Percentiles rank a stretch among this genome's conserved stretches.
These are phyloP conservation scores for Xestia sexstrigata DNA, from an alignment of 2,888 invertebrate species.

Conservation along the genomic window DNA sequence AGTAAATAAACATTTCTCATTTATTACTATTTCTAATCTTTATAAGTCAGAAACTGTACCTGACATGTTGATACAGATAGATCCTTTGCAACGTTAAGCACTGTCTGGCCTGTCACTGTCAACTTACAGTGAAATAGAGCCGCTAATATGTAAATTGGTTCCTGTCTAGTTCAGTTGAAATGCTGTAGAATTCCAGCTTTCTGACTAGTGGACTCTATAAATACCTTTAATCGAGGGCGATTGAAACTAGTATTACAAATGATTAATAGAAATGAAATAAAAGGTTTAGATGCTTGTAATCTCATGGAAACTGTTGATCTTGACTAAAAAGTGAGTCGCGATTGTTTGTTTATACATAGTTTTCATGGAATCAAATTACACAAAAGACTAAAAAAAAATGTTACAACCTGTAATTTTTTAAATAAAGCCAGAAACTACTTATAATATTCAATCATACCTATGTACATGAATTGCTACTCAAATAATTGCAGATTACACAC, in stretches of 20 bases:
- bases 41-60: conserved; percentile 16
- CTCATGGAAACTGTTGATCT: neutral
- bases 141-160: conserved; percentile 56
- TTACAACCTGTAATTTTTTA: neutral
- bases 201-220: conserved; percentile 19
- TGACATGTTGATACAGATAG: conserved; percentile 10
- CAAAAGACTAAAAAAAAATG: neutral
- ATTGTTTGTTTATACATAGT: neutral
- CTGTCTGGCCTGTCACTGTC: conserved; percentile 32
- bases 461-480: neutral
- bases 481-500: conserved; percentile 39
- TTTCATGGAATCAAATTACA: neutral
- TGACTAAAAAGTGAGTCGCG: neutral
- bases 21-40: conserved; percentile 1
- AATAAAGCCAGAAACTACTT: neutral
- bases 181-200: conserved; percentile 44
- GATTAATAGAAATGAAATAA: neutral
- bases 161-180: conserved; percentile 51
- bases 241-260: conserved; percentile 12
- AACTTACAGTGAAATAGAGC: conserved; percentile 21
- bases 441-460: neutral
- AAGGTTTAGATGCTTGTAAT: neutral
- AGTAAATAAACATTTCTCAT: neutral
- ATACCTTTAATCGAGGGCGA: conserved; percentile 27
- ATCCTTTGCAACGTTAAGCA: conserved; percentile 30